A percentile compares a stretch with the other conserved stretches of the same genome.
Conservation (phyloP, 2,797 vertebrate genomes). For the Myiotriccus ornatus region DNA sequence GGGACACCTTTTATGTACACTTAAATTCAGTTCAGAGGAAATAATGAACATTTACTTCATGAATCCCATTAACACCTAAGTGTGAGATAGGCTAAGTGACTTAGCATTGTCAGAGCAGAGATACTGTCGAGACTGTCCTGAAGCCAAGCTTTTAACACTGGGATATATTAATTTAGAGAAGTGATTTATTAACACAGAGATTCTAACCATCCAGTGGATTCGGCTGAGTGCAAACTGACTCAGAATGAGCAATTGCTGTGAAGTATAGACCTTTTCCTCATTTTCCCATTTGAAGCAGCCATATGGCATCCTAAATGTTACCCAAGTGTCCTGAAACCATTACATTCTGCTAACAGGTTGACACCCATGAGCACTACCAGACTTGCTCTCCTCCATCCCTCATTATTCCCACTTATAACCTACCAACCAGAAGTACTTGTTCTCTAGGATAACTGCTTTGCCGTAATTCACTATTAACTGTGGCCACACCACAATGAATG, state of each 20-base stretch:
- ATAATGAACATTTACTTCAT: background rate
- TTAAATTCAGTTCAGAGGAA: background rate
- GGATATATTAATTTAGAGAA: background rate
- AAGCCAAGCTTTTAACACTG: background rate
- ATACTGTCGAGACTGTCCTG: background rate
- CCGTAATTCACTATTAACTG: slow-evolving; percentile 12
- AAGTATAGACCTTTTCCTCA: background rate
- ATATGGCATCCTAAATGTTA: background rate
- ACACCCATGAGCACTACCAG: slow-evolving; percentile 6
- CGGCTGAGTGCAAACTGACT: background rate
- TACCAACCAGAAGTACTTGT: background rate
- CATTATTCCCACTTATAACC: slow-evolving; percentile 33
- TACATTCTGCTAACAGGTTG: slow-evolving; percentile 15
- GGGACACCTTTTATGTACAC: background rate
- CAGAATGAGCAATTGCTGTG: background rate
- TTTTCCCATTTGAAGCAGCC: background rate
- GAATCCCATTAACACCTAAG: background rate
- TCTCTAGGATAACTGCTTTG: slow-evolving; percentile 7
- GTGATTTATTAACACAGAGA: background rate
- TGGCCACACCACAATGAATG: background rate
- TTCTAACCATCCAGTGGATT: background rate
- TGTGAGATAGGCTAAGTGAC: background rate
- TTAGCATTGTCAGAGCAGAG: background rate
- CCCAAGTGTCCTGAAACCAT: slow-evolving; percentile 28
- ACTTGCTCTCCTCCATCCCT: slow-evolving; percentile 33